A percentile compares a stretch with the other conserved stretches of the same genome.
Conservation (phyloP, 2,113 vertebrate species). For the Tragelaphus imberbis region DNA sequence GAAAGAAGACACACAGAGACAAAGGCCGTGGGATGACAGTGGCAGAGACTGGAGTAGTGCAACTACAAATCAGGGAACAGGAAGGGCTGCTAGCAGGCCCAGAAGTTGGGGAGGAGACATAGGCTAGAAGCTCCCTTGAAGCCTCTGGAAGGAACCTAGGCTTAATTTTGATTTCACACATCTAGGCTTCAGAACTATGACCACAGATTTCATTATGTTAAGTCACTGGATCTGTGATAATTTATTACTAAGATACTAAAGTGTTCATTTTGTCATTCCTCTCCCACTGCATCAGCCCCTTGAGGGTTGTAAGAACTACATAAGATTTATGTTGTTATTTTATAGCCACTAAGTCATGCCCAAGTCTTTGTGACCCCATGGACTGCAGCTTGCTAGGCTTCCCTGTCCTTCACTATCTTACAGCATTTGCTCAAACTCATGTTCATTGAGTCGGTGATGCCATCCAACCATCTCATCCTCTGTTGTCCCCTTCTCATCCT, state of each 20-base stretch:
- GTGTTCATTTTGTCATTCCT: background rate
- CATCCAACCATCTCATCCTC: background rate
- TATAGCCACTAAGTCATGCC: background rate
- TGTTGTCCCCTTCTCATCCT: background rate
- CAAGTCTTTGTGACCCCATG: background rate
- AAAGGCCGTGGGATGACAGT: background rate
- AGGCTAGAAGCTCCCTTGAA: background rate
- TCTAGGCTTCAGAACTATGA: background rate
- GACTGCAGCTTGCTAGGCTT: background rate
- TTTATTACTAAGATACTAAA: background rate
- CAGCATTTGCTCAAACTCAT: background rate
- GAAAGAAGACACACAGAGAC: background rate
- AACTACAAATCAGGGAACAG: background rate
- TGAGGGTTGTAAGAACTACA: background rate
- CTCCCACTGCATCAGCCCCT: background rate
- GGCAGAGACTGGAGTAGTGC: background rate
- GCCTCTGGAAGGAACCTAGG: background rate
- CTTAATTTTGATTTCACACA: background rate
- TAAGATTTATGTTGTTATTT: background rate
- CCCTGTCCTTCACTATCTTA: background rate
- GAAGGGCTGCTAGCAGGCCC: no score
- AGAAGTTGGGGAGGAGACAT: background rate
- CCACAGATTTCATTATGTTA: background rate
- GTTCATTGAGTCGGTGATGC: fast-evolving
- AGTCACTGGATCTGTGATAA: background rate